A percentile compares a stretch with the other conserved stretches of the same genome.
Evolutionary conservation across 2,797 vertebrate genomes (phyloP).

Genomic region (Odontamblyopus lacepedii): DNA sequence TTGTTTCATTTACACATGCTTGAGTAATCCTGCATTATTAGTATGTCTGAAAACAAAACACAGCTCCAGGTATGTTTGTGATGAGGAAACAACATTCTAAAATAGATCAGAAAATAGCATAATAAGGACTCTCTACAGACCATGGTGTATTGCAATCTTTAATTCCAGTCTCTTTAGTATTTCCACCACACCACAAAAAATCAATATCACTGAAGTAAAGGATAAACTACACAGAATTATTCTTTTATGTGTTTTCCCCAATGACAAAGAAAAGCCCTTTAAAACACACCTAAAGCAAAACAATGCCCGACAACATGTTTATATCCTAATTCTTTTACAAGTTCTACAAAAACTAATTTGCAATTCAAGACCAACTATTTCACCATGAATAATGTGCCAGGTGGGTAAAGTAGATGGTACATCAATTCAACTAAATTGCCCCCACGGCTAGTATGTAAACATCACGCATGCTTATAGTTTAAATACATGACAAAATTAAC

Average conservation of each 20-base stretch:
- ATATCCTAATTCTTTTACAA: background rate
- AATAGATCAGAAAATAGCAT: too few relatives aligned
- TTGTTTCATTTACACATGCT: too few relatives aligned
- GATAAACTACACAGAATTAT: background rate
- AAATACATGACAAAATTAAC: background rate
- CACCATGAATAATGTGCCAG: background rate
- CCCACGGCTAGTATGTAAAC: background rate
- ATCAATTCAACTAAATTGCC: background rate
- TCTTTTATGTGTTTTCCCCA: background rate
- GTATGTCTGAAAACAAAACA: too few relatives aligned
- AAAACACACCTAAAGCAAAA: background rate
- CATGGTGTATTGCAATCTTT: too few relatives aligned
- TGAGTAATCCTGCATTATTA: too few relatives aligned
- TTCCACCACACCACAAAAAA: background rate
- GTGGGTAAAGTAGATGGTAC: background rate
- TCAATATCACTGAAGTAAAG: too few relatives aligned
- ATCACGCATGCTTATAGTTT: background rate
- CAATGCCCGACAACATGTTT: background rate
- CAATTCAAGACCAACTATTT: conserved; percentile 2
- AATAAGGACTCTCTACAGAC: too few relatives aligned
- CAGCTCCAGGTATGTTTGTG: too few relatives aligned
- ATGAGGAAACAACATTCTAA: too few relatives aligned
- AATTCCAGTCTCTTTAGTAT: too few relatives aligned
- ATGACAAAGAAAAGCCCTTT: background rate
- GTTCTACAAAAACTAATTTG: background rate